Percentiles rank a stretch among this genome's conserved stretches.
These are phyloP conservation scores for Trematomus loennbergii DNA, from an alignment of 2,113 vertebrate genomes.

Conservation along the genomic window DNA sequence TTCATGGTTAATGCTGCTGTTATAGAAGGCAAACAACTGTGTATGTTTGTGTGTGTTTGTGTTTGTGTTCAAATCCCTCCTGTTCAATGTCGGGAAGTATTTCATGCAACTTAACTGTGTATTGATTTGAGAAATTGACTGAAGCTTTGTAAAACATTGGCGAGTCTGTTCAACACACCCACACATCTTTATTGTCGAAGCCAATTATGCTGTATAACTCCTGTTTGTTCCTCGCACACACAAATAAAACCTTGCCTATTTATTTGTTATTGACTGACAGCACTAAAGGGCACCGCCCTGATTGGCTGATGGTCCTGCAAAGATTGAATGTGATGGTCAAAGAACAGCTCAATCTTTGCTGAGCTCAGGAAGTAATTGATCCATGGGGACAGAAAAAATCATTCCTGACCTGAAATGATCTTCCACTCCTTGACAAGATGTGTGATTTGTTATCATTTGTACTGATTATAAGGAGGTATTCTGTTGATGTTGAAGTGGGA, in stretches of 20 bases:
- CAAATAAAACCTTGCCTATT: neutral
- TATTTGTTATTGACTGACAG: conserved; percentile 15
- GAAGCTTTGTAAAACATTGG: conserved; percentile 33
- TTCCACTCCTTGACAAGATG: neutral
- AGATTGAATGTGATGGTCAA: conserved; percentile 9
- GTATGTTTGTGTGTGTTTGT: neutral
- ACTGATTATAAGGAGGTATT: neutral
- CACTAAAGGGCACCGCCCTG: neutral
- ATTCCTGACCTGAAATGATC: too few species aligned
- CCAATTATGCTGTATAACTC: conserved; percentile 23
- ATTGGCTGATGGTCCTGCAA: neutral
- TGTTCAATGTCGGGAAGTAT: conserved; percentile 11
- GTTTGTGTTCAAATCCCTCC: neutral
- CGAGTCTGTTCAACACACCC: neutral
- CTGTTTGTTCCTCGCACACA: neutral
- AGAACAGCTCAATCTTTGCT: neutral
- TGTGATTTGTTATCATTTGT: neutral
- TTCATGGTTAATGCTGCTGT: conserved; percentile 8
- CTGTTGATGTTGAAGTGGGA: neutral
- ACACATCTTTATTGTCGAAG: conserved; percentile 7
- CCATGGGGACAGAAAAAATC: neutral
- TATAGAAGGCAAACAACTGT: neutral
- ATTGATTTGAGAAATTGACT: conserved; percentile 47
- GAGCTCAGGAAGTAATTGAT: neutral
- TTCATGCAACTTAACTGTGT: conserved; percentile 38